Evolutionary conservation across 2,797 vertebrate species (phyloP), one percentile per base, ranked within the genome.

Genomic region (Pseudotriccus pelzelni): DNA sequence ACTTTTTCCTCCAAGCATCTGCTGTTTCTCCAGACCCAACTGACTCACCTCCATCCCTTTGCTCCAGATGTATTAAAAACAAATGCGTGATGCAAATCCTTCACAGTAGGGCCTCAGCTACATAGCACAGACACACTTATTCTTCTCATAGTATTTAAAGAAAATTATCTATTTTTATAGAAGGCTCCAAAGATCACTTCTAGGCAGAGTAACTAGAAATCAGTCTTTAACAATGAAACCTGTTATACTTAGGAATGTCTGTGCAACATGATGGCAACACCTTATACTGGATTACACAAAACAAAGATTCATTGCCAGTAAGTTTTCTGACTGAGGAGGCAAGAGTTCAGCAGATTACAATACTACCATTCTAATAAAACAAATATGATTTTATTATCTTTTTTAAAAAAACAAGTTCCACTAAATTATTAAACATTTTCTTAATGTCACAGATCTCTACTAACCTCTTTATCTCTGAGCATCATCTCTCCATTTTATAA

Each of bases 81-180:
- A 74, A 87, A 81, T 0, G 7, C 28, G 43, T 46, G 50, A 78
- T 47, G 41, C 32, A 84, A 96, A 60, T 7, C 39, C 56, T 84
- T 39, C 4, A 1, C 14, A 21, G 28, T 1, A 73, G n/a, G 28
- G 28, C 56, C 64, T 67, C 53, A 64, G 32, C 50, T 60, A 44
- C 25, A 17, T 25, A 79, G 72, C 14, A 56, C 13, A 66, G 23
- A 39, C n/a, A 34, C 12, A 7, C 30, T 69, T 14, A 3, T 52
- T 86, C 49, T 81, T 75, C 41, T 81, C 50, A 43, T 2, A 13
- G 41, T 46, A 80, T 37, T 77, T 80, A 43, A 91, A 44, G 30
- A 79, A 75, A 87, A 79, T 13, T 16, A 62, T 67, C 77, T 46
- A 20, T 67, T 88, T 81, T 84, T 53, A 93, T 53, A 44, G 60